A percentile compares a stretch with the other conserved stretches of the same genome.
Conservation (phyloP, 2,797 vertebrate genomes). For the Apogon hyalosoma region DNA sequence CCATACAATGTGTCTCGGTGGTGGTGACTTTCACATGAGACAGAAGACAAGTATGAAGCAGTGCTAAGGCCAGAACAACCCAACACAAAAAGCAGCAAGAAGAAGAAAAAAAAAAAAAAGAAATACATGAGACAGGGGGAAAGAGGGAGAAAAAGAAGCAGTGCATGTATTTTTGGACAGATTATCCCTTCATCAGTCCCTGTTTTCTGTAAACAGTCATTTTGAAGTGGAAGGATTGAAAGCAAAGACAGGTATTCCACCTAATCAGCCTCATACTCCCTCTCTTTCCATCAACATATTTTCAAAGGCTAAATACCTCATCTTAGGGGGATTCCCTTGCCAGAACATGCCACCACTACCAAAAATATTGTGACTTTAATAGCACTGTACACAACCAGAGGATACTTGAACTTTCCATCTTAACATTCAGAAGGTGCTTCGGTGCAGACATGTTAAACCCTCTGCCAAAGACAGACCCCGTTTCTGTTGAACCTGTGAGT, state of each 20-base stretch:
- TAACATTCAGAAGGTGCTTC: conserved; percentile 4
- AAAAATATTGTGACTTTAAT: conserved; percentile 43
- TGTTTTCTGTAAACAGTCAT: conserved; percentile 79
- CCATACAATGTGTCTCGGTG: conserved; percentile 62
- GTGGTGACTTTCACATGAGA: conserved; percentile 52
- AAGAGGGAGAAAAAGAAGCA: conserved; percentile 31
- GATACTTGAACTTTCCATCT: neutral
- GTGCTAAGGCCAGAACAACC: neutral
- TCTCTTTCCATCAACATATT: conserved; percentile 60
- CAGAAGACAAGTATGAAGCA: conserved; percentile 32
- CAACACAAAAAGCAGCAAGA: conserved; percentile 16
- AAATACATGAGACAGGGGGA: conserved; percentile 13
- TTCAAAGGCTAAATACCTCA: conserved; percentile 52
- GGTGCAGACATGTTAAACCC: neutral
- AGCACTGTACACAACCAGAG: conserved; percentile 19
- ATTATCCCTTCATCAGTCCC: conserved; percentile 66
- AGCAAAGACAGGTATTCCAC: conserved; percentile 68
- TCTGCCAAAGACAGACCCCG: neutral
- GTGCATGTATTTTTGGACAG: conserved; percentile 60
- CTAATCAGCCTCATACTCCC: conserved; percentile 66
- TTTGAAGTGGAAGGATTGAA: conserved; percentile 73
- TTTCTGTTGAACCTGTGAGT: conserved; percentile 9
- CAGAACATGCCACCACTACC: conserved; percentile 50
- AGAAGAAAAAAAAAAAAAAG: conserved; percentile 2
- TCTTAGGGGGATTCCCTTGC: conserved; percentile 57